These are phyloP conservation scores for Asobara japonica DNA, from an alignment of 1,140 invertebrate species.

Conservation along the genomic window DNA sequence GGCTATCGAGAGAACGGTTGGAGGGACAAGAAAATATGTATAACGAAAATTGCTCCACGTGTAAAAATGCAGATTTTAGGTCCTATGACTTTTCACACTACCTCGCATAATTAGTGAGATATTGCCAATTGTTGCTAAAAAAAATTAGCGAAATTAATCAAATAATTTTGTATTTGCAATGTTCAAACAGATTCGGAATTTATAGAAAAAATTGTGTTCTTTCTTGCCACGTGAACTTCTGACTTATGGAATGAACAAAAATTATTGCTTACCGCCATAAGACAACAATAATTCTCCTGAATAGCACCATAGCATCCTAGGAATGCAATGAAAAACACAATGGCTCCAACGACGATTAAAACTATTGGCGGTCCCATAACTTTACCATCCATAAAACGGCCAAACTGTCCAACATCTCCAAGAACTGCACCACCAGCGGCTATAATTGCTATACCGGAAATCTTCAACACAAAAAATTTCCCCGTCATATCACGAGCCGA, in stretches of 20 bases:
- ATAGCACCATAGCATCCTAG: slow-evolving; percentile 82
- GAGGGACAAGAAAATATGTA: no score
- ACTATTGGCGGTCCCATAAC: slow-evolving; percentile 72
- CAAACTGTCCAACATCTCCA: slow-evolving; percentile 68
- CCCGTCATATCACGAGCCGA: neutral
- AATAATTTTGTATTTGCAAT: no score
- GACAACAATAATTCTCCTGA: slow-evolving; percentile 73
- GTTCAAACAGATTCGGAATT: no score
- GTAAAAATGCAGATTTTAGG: no score
- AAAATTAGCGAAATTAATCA: no score
- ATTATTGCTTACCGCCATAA: slow-evolving; percentile 70
- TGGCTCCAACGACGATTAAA: slow-evolving; percentile 73
- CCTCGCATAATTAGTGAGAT: no score
- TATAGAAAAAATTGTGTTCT: no score
- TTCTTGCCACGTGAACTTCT: no score
- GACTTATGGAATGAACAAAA: neutral
- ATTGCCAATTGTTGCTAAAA: no score
- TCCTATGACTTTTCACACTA: no score
- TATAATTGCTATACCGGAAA: slow-evolving; percentile 72
- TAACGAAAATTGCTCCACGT: no score
- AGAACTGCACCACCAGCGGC: slow-evolving; percentile 70
- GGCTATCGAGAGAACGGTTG: no score
- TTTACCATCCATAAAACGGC: slow-evolving; percentile 70
- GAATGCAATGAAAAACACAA: slow-evolving; percentile 77
- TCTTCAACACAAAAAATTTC: slow-evolving; percentile 61